These are phyloP conservation scores for Eustalomyia histrio DNA, from an alignment of 2,888 invertebrate genomes.

Conservation along the genomic window DNA sequence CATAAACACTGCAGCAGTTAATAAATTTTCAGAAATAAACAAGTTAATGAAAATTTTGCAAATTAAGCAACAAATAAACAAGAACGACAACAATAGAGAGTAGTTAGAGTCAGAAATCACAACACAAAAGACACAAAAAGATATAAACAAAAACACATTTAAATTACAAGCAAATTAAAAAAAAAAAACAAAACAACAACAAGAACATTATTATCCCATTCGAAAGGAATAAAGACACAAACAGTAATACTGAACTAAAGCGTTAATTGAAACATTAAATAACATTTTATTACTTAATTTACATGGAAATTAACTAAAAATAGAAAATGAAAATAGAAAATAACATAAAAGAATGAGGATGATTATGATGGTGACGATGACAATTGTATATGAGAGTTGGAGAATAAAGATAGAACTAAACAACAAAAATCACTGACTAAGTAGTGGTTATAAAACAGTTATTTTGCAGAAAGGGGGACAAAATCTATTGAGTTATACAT, in stretches of 20 bases:
- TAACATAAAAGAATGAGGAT: slow-evolving; percentile 14
- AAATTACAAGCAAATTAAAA: slow-evolving; percentile 64
- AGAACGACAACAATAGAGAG: slow-evolving; percentile 34
- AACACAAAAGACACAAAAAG: slow-evolving; percentile 13
- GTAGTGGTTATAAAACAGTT: slow-evolving; percentile 51
- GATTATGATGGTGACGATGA: slow-evolving; percentile 44
- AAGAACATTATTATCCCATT: background rate
- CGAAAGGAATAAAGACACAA: slow-evolving; percentile 2
- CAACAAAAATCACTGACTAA: slow-evolving; percentile 63
- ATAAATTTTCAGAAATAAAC: slow-evolving; percentile 49
- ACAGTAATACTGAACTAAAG: slow-evolving; percentile 57
- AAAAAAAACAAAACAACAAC: too few species aligned
- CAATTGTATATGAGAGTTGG: slow-evolving; percentile 43
- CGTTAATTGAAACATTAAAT: slow-evolving; percentile 78
- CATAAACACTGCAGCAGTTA: slow-evolving; percentile 55
- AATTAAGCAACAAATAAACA: slow-evolving; percentile 62
- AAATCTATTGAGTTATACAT: slow-evolving; percentile 20
- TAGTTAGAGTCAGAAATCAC: slow-evolving; percentile 29
- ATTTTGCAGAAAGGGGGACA: slow-evolving; percentile 18
- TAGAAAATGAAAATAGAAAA: slow-evolving; percentile 50
- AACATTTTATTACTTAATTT: slow-evolving; percentile 78
- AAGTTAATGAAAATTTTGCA: slow-evolving; percentile 64
- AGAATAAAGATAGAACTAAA: slow-evolving; percentile 41
- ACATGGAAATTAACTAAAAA: slow-evolving; percentile 77
- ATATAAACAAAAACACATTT: slow-evolving; percentile 54